Evolutionary conservation across 35 echinoderm and acorn worm species (phyloP), one percentile per base, ranked within the genome.

Genomic region (Nesometra sesokonis): DNA sequence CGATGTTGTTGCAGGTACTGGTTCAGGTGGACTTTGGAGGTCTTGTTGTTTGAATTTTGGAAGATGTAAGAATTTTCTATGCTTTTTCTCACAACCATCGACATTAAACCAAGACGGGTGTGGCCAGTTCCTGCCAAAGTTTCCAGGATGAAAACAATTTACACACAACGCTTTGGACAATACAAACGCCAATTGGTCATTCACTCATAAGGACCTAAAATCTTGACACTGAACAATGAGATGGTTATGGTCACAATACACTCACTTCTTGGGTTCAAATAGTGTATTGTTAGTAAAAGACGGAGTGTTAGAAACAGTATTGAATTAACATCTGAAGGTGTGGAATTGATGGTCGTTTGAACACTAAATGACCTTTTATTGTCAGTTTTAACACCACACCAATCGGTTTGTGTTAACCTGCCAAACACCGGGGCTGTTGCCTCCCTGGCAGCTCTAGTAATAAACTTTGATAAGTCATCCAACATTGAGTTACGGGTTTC

Each of bases 1-100:
- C n/a, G n/a, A n/a, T n/a, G n/a, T n/a, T n/a, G n/a, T n/a, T n/a
- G n/a, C n/a, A n/a, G n/a, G 89, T 85, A 77, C 92, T 85, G 29
- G 88, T 85, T 0, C 84, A 87, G 37, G 85, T 94, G 32, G 88
- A 80, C n/a, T 8, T 85, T 90, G 27, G 88, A 88, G 32, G 85
- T 77, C 33, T 94, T 85, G 0, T 88, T 35, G 5, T 87, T 81
- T 29, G 85, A 32, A 85, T 87, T 15, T 38, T 31, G n/a, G 90
- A 31, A 30, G 31, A 81, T 90, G 89, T 17, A 90, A 30, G 79
- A 85, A 85, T 57, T 79, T 90, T 31, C 82, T 90, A 52, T 90
- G 89, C 36, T 80, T 90, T 23, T 78, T 46, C 0, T 36, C 89
- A 80, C 89, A 90, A n/a, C 77, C 89, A 36, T 40, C 76, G 23